Base-by-base conservation (phyloP, 2,797 vertebrate genomes). In the Siniperca undulata region DNA sequence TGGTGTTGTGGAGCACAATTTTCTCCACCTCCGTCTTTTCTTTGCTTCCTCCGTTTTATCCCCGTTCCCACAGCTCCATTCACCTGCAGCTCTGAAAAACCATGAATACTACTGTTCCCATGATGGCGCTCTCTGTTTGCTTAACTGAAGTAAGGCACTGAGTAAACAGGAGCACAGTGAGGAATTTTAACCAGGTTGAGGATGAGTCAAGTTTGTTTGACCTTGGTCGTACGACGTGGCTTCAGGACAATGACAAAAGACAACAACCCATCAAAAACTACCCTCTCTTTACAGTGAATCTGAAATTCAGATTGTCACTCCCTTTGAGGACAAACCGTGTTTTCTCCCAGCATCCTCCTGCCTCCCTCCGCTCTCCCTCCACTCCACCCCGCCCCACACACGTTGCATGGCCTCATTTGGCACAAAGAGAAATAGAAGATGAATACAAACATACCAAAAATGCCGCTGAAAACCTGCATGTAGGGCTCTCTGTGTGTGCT, bases 341-440 rank as follows among this genome's bases (percentile, higher is more conserved):
- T 84, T 84, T 88, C 76, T 82, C 80, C 71, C 42, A 67, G 53
- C 79, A 67, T 74, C 66, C 72, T 71, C 58, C 38, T 59, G 20
- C 68, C 56, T 56, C 36, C 70, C 60, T 22, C 27, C 30, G 3
- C 20, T 9, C 64, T 40, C 53, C 70, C 59, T 48, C 19, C 59
- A n/a, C 82, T 7, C 38, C 66, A 55, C 46, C 27, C 42, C 3
- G n/a, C 80, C 75, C 24, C 67, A 55, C 80, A 86, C 85, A 74
- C 70, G 3, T 62, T 77, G 70, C 82, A 30, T 89, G 86, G 84
- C 86, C 90, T 92, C 88, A 87, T 92, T 92, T 88, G 77, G 79
- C 73, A 73, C 74, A 77, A 64, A 87, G 81, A 86, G 46, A 78
- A 89, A 85, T 83, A 38, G 48, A 80, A 83, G 60, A 50, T 0